phyloP scores from a whole-genome alignment of 1,140 invertebrate species.

The Pogonomyrmex barbatus region DNA sequence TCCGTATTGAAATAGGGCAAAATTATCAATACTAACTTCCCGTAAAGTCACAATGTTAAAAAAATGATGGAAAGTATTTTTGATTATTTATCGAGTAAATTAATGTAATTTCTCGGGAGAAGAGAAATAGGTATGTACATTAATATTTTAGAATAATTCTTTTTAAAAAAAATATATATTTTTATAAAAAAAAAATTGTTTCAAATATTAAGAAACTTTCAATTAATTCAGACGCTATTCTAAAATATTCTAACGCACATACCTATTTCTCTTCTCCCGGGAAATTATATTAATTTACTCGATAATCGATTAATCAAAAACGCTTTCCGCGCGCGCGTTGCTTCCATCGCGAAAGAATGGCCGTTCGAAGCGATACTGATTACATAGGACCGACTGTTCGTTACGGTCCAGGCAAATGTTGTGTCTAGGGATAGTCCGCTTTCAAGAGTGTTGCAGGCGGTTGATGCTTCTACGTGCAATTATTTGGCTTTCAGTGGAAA shows the following conservation, averaged over 20 bases:
- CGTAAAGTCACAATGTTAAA: background rate
- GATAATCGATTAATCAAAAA: background rate
- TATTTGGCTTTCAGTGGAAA: constrained; percentile 44
- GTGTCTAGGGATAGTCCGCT: background rate
- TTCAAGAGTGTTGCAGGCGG: constrained; percentile 23
- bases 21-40: background rate
- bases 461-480: constrained; percentile 51
- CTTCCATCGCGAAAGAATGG: background rate
- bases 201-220: background rate
- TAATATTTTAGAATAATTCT: no score
- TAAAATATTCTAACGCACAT: background rate
- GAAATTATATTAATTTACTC: background rate
- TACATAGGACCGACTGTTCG: background rate
- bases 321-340: background rate
- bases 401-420: constrained; percentile 10
- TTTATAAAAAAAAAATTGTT: background rate
- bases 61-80: no score
- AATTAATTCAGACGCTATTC: no score
- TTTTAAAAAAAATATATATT: background rate
- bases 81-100: no score
- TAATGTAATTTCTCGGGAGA: no score
- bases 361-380: constrained; percentile 10
- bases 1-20: background rate
- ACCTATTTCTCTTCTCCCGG: background rate
- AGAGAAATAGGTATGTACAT: no score